A percentile compares a stretch with the other conserved stretches of the same genome.
phyloP scores from a whole-genome alignment of 2,113 vertebrate genomes.

The Odobenus rosmarus region DNA sequence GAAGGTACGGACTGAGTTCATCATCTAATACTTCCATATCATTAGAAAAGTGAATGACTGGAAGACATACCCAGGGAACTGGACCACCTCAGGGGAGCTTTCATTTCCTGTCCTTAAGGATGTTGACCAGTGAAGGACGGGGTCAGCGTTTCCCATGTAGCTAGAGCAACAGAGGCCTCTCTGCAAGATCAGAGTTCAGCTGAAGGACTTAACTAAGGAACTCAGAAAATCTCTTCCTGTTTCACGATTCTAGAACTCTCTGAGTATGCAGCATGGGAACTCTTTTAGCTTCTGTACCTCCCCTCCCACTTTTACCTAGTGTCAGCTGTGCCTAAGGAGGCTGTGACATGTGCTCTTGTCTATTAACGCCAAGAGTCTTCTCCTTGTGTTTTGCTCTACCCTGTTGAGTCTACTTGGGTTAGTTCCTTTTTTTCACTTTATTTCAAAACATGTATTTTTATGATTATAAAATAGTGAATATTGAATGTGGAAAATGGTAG shows the following conservation, averaged over 20 bases:
- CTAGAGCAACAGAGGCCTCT: background rate
- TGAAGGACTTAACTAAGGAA: background rate
- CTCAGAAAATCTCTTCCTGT: background rate
- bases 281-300: too few species aligned
- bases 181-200: background rate
- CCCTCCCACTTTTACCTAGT: background rate
- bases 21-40: background rate
- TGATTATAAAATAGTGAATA: conserved; percentile 10
- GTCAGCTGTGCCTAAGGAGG: background rate
- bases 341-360: background rate
- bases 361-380: background rate
- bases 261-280: background rate
- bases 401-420: background rate
- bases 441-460: background rate
- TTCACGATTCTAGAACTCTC: background rate
- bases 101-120: background rate
- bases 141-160: background rate
- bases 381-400: background rate
- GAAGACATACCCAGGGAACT: background rate
- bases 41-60: background rate
- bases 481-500: background rate
- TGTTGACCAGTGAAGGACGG: background rate
- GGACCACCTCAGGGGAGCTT: background rate
- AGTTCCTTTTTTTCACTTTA: background rate
- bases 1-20: background rate